Conservation (phyloP, 2,888 invertebrate genomes). For the Oscheius sp. region DNA sequence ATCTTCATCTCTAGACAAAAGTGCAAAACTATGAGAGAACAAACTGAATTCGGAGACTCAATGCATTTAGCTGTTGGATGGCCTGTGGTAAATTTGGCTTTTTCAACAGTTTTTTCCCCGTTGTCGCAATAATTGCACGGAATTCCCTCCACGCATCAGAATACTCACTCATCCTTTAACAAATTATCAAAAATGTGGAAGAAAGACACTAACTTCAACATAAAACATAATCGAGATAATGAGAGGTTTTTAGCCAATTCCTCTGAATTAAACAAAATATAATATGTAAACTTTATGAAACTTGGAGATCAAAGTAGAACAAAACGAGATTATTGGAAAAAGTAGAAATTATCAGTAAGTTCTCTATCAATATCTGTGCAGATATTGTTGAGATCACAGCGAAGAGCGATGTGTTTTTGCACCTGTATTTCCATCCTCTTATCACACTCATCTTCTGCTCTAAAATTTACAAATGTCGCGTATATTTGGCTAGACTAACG, state of each 20-base stretch:
- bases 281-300: too few relatives aligned
- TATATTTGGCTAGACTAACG: conserved; percentile 33
- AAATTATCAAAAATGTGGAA: not conserved
- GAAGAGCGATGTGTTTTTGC: conserved; percentile 39
- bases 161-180: conserved; percentile 12
- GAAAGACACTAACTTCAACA: too few relatives aligned
- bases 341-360: conserved; percentile 42
- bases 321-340: too few relatives aligned
- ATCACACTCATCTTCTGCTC: conserved; percentile 56
- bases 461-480: conserved; percentile 32
- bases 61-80: conserved; percentile 11
- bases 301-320: too few relatives aligned
- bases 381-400: conserved; percentile 51
- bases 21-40: not conserved
- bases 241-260: too few relatives aligned
- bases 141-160: conserved; percentile 25
- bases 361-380: conserved; percentile 57
- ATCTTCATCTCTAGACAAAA: conserved; percentile 27
- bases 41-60: conserved; percentile 19
- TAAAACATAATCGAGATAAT: too few relatives aligned
- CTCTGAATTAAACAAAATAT: too few relatives aligned
- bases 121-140: conserved; percentile 18
- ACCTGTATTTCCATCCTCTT: conserved; percentile 39
- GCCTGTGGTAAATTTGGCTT: conserved; percentile 27
- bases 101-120: conserved; percentile 28